Percentiles rank a stretch among this genome's conserved stretches.
Conservation (phyloP, 2,113 vertebrate genomes). For the Caloenas nicobarica region DNA sequence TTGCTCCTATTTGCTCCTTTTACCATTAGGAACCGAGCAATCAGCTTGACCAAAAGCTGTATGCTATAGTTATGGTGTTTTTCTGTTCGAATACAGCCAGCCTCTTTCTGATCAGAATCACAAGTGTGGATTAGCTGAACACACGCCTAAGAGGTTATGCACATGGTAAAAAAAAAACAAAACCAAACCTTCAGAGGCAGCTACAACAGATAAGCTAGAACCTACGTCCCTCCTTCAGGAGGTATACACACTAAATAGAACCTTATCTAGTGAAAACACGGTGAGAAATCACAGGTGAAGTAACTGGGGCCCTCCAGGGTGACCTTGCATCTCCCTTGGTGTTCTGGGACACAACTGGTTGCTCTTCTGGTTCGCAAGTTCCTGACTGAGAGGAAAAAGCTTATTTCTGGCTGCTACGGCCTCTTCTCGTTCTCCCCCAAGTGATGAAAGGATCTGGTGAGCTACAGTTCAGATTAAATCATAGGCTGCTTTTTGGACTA, state of each 20-base stretch:
- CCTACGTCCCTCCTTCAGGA: not conserved
- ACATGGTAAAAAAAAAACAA: no score
- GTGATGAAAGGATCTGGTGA: not conserved
- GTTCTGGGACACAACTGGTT: not conserved
- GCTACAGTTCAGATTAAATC: not conserved
- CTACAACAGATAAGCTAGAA: not conserved
- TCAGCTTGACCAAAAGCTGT: not conserved
- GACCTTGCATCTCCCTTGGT: not conserved
- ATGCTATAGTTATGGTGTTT: fast-evolving
- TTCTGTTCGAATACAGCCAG: not conserved
- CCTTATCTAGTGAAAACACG: not conserved
- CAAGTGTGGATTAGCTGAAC: not conserved
- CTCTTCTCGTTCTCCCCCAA: not conserved
- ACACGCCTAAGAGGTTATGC: not conserved
- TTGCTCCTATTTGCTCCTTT: not conserved
- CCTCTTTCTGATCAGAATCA: not conserved
- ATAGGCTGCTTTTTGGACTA: not conserved
- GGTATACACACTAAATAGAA: not conserved
- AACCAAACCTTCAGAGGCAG: no score
- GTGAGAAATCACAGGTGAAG: not conserved
- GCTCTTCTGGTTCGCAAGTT: not conserved
- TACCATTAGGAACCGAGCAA: not conserved
- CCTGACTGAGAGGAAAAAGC: not conserved
- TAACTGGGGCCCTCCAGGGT: not conserved
- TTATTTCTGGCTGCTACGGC: not conserved